Percentiles rank a stretch among this genome's conserved stretches.
Evolutionary conservation across 2,797 vertebrate genomes (phyloP).

Genomic region (Caiman crocodilus): DNA sequence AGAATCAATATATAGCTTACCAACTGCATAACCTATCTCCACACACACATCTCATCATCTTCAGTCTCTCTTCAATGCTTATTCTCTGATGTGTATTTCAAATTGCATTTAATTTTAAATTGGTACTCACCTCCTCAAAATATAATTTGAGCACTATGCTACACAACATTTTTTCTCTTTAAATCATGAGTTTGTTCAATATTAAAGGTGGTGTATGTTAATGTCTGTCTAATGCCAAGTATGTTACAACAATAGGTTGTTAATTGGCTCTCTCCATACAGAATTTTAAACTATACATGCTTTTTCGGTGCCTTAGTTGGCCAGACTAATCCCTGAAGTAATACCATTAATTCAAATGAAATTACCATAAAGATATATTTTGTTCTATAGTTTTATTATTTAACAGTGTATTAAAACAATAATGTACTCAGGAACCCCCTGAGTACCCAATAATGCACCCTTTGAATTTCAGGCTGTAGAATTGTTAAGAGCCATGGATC

Average conservation of each 20-base stretch:
- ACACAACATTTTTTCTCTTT: neutral
- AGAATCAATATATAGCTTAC: neutral
- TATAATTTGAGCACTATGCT: neutral
- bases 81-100: too few relatives aligned
- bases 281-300: neutral
- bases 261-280: neutral
- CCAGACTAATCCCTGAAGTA: neutral
- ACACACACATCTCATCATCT: neutral
- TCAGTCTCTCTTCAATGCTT: too few relatives aligned
- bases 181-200: neutral
- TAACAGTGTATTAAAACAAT: neutral
- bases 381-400: neutral
- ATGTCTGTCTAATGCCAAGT: neutral
- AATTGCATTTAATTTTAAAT: neutral
- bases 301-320: neutral
- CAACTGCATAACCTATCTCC: rapidly evolving
- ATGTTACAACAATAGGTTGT: neutral
- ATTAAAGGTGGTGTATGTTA: neutral
- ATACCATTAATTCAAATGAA: neutral
- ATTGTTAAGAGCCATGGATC: too few relatives aligned
- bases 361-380: neutral
- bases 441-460: too few relatives aligned
- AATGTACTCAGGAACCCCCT: too few relatives aligned
- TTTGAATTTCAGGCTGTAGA: too few relatives aligned
- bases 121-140: neutral